Evolutionary conservation across 2,113 vertebrate species (phyloP), one percentile per base, ranked within the genome.

Genomic region (Spilogale gracilis): DNA sequence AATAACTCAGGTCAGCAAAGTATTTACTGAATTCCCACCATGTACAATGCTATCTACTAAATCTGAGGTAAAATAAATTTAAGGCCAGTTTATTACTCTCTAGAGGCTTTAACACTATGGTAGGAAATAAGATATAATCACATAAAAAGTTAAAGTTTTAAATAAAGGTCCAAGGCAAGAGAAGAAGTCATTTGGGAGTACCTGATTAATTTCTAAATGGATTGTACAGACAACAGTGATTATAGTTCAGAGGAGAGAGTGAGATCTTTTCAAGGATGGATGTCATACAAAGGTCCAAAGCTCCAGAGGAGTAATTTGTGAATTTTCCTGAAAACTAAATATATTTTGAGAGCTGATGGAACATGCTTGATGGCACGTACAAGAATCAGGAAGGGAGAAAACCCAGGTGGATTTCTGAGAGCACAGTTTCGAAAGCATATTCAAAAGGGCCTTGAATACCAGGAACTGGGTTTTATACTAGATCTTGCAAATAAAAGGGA

Each of bases 41-140:
- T 14, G 32, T 91, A 2, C 16, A 88, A 60, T 48, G 32, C 20
- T 81, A 60, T 76, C 18, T 78, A 86, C 17, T 85, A 81, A 83
- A 71, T 92, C 27, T 65, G 60, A 92, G 82, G 71, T 76, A 89
- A 95, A 94, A 86, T 81, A 82, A 95, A 93, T 81, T 81, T n/a
- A 84, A 71, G 23, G 61, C n/a, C 25, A 71, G 21, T 85, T 54
- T 71, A 56, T 79, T 87, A 90, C 32, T 63, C 25, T 81, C 14
- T 71, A 82, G 48, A 93, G 91, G 32, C 69, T 54, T 54, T 82
- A 91, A 54, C 25, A n/a, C 1, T 80, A 23, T 56, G 5, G n/a
- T 89, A 91, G 52, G 25, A 91, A 96, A 94, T 60, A 76, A 63
- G 63, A 69, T 43, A 1, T 76, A 89, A 76, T 43, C 9, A 65